Percentiles rank a stretch among this genome's conserved stretches.
Conservation (phyloP, 2,113 vertebrate genomes). For the Misgurnus anguillicaudatus region DNA sequence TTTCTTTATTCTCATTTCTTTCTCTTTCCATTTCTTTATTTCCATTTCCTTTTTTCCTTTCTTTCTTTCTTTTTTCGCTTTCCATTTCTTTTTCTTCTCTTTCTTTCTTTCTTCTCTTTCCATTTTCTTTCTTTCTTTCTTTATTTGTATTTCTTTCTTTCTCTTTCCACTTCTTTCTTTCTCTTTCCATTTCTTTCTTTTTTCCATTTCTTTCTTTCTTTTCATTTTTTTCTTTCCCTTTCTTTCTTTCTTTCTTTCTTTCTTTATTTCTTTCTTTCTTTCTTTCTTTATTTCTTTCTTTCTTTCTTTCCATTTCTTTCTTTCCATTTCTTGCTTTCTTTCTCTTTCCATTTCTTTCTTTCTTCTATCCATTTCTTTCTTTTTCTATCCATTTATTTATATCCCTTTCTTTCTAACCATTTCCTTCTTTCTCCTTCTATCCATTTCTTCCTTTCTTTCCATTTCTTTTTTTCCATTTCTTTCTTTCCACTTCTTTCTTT, state of each 20-base stretch:
- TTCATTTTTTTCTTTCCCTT: not conserved
- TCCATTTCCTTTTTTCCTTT: no score
- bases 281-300: no score
- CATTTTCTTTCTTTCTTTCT: not conserved
- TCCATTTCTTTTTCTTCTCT: not conserved
- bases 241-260: not conserved
- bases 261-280: not conserved
- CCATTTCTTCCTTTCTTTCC: not conserved
- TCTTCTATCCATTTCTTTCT: conserved; percentile 41
- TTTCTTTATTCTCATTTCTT: no score
- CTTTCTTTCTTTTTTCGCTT: not conserved
- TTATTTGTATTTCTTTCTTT: not conserved
- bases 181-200: not conserved
- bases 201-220: not conserved
- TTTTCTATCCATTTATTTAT: conserved; percentile 46
- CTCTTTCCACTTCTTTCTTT: not conserved
- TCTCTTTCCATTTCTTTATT: no score
- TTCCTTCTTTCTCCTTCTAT: conserved; percentile 59
- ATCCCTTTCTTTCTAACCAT: not conserved
- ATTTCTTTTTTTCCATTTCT: no score
- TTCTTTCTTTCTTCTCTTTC: not conserved
- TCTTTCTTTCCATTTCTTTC: not conserved
- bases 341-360: not conserved
- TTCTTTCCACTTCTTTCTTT: not conserved
- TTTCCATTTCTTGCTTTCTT: conserved; percentile 25